phyloP scores from a whole-genome alignment of 1,140 invertebrate genomes.

The Bombus sibiricus region DNA sequence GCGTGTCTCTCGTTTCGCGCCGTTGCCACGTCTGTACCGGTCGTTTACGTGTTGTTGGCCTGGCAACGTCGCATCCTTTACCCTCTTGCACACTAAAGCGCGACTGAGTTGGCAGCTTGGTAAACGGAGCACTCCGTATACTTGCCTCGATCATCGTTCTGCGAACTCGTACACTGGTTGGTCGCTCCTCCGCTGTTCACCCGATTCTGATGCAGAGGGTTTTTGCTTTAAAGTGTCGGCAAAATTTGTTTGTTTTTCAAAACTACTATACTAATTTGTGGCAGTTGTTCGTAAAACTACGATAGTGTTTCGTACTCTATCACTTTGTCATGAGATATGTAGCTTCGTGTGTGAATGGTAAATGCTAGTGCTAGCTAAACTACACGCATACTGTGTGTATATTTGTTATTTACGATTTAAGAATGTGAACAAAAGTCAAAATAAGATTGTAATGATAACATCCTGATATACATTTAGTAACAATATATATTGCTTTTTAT shows the following conservation, averaged over 20 bases:
- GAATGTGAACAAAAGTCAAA: neutral
- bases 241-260: neutral
- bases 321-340: neutral
- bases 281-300: neutral
- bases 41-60: slow-evolving; percentile 40
- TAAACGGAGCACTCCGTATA: slow-evolving; percentile 49
- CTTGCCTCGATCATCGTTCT: slow-evolving; percentile 55
- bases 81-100: slow-evolving; percentile 45
- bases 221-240: slow-evolving; percentile 3
- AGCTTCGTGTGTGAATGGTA: neutral
- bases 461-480: neutral
- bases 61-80: slow-evolving; percentile 62
- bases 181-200: neutral
- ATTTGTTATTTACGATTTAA: neutral
- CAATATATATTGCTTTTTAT: neutral
- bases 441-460: neutral
- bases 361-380: neutral
- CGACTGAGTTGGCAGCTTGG: slow-evolving; percentile 48
- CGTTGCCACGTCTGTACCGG: slow-evolving; percentile 57
- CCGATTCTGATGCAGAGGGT: neutral
- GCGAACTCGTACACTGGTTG: slow-evolving; percentile 36
- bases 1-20: slow-evolving; percentile 50
- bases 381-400: neutral
- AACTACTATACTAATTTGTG: neutral
- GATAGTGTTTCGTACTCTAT: neutral